Base-by-base conservation (phyloP, 2,797 vertebrate species). In the Philypnodon macrostomus region DNA sequence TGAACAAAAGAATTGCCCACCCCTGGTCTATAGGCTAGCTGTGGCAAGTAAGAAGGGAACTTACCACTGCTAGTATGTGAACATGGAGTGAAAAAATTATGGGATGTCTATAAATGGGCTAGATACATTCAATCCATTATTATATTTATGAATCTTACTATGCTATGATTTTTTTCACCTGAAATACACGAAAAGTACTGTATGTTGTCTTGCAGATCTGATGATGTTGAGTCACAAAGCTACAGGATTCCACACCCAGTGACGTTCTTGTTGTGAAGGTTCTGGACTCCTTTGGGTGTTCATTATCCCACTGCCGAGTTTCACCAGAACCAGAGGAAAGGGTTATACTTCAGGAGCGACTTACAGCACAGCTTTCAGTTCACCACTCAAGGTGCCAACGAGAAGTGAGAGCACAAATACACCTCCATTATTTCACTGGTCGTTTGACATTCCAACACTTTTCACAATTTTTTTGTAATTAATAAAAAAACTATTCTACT, bases 191-290 rank as follows among this genome's bases (percentile, higher is more conserved):
- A 23, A 23, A 23, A 23, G 6, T 23, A 6, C 21, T 23, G 6
- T 23, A 23, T n/a, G n/a, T n/a, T n/a, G 21, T 19, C 11, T 7
- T 10, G 4, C 4, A 1, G 11, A 19, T 70, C 63, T 61, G 53
- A 60, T 60, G 67, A 42, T 55, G 19, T 62, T 58, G 56, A 17
- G 55, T 66, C 33, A 52, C 14, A 30, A 65, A 42, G 74, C 67
- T 61, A 12, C n/a, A 3, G n/a, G 67, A 38, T 6, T 8, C 27
- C 27, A 29, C 41, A 47, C 40, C 50, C 38, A 16, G 53, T 64
- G 72, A 68, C 53, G 52, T 61, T 53, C 47, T 21, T 60, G 53
- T 57, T 52, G 52, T 47, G 34, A 45, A 53, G 14, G 19, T 50
- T 57, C 47, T 54, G 42, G 47, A 59, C 54, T 44, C 62, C 55